Base-by-base conservation (phyloP, 2,797 vertebrate genomes). In the Microctenopoma lineatum region DNA sequence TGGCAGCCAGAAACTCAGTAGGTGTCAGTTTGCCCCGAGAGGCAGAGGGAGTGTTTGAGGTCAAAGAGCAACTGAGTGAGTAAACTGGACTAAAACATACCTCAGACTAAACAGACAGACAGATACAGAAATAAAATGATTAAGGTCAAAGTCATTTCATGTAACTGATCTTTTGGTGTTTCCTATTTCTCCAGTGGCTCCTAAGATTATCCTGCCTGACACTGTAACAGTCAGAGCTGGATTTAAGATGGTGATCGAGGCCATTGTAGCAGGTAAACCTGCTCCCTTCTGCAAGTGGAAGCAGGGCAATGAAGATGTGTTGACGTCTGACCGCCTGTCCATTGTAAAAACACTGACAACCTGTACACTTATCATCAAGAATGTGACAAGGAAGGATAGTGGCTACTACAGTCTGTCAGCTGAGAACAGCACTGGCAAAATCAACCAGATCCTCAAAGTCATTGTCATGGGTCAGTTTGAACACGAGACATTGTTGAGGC, bases 1-100 rank as follows among this genome's bases (percentile, higher is more conserved):
- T 99, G 32, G 97, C 94, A 10, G 98, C 98, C 66, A 97, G 98
- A 90, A 99, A 99, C 85, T 90, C 94, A 26, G 94, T 97, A 32
- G 98, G 98, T 67, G 93, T 95, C 77, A 97, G 98, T 84, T 90
- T 98, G 80, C 93, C 97, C 59, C 95, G 96, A 89, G 97, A 99
- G 91, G 88, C 96, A 2, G 96, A 98, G 74, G 98, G 97, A 70
- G 80, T 96, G 63, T 98, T 96, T 87, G 97, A 98, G 90, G 93
- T 99, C 85, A 99, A 99, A 87, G 98, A 99, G 77, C 97, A 98
- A 80, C 95, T 99, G 42, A 94, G 98, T 99, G 94, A 95, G 97
- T 96, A 70, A 25, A 75, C 56, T 7, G 0, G 5, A 5, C 25
- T 41, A 34, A 0, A 34, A 51, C 9, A 38, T 0, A 11, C 1